These are phyloP conservation scores for Oscheius sp. DNA, from an alignment of 2,888 invertebrate genomes.

Conservation along the genomic window DNA sequence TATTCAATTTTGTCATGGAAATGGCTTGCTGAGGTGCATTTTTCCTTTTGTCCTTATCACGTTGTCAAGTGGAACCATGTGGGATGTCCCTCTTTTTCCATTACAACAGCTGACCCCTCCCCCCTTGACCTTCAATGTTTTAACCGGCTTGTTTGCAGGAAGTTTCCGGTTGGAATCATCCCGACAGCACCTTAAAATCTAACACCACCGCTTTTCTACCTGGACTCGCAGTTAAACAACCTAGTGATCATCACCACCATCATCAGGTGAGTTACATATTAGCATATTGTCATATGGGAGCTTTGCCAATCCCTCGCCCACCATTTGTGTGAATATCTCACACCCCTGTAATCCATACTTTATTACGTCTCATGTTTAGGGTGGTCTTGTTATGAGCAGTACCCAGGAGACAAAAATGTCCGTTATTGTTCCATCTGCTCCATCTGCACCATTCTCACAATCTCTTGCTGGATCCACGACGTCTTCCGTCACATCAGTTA, in stretches of 20 bases:
- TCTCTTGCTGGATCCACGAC: constrained; percentile 35
- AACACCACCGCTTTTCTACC: constrained; percentile 2
- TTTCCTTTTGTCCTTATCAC: constrained; percentile 22
- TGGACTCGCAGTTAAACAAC: background rate
- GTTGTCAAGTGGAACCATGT: constrained; percentile 11
- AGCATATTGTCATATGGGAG: no score
- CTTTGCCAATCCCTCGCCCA: background rate
- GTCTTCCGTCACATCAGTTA: constrained; percentile 24
- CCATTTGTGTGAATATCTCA: background rate
- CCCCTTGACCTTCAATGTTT: background rate
- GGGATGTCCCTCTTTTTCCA: background rate
- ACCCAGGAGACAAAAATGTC: constrained; percentile 40
- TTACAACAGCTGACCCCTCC: constrained; percentile 21
- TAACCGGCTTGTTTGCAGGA: constrained; percentile 8
- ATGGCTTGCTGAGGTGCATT: constrained; percentile 23
- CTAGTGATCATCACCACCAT: constrained; percentile 10
- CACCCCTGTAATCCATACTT: background rate
- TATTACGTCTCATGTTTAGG: constrained; percentile 29
- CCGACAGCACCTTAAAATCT: constrained; percentile 4
- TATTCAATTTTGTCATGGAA: constrained; percentile 10
- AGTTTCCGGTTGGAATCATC: background rate
- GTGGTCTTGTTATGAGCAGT: constrained; percentile 55
- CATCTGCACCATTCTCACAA: constrained; percentile 37
- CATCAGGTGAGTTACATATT: constrained; percentile 17
- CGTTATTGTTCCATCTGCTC: constrained; percentile 14